Conservation (phyloP, 2,888 invertebrate species). For the Heliconius ismenius region DNA sequence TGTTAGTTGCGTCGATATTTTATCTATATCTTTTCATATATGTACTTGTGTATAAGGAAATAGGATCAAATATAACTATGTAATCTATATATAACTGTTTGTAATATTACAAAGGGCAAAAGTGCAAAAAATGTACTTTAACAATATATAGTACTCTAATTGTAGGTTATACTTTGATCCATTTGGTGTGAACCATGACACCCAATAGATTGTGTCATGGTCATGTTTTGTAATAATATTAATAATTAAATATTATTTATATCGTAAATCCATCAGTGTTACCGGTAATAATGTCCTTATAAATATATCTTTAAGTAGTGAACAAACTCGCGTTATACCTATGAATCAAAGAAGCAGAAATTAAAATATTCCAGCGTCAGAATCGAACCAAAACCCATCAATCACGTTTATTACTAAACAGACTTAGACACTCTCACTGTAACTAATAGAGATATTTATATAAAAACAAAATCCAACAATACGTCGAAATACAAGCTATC, state of each 20-base stretch:
- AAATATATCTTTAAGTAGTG: neutral
- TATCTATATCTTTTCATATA: neutral
- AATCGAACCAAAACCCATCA: no score
- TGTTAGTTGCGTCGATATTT: constrained; percentile 4
- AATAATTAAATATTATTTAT: neutral
- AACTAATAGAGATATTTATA: constrained; percentile 5
- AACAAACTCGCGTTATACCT: no score
- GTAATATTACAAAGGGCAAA: no score
- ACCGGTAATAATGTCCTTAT: neutral
- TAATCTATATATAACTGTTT: neutral
- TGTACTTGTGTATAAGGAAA: neutral
- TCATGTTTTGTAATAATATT: neutral
- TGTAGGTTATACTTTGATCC: neutral
- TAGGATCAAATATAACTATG: neutral
- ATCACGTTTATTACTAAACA: no score
- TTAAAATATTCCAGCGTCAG: no score
- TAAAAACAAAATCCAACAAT: constrained; percentile 13
- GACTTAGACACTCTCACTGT: neutral
- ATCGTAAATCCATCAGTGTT: neutral
- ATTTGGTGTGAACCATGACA: neutral
- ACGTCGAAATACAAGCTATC: constrained; percentile 10
- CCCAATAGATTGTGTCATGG: no score
- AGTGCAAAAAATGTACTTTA: neutral
- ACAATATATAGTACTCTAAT: neutral
- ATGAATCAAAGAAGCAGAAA: no score